Evolutionary conservation across 2,888 invertebrate genomes (phyloP), one percentile per base, ranked within the genome.

Genomic region (Allacma fusca): DNA sequence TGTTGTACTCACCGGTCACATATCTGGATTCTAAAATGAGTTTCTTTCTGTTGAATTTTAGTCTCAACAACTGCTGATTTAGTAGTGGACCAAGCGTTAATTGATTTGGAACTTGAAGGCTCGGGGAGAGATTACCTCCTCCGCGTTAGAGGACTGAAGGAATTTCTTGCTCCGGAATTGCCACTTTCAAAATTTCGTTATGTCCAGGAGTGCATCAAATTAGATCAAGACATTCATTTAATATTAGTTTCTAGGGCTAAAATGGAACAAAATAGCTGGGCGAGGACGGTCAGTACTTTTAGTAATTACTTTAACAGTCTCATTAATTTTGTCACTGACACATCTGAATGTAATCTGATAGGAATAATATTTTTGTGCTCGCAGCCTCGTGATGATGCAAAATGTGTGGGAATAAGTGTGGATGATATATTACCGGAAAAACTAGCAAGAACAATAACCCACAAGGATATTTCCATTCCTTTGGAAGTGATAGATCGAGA

Each of bases 111-210:
- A 82, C 93, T 92, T 75, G 91, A 91, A 85, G 91, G 91, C 21
- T 90, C 90, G 71, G 91, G 90, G 84, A 88, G 89, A 75, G 91
- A 91, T 85, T 93, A 91, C 87, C 90, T 92, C 85, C 87, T 92
- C 59, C 89, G 95, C 90, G 94, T 96, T 73, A 92, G 92, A 90
- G 96, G 97, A 23, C 90, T 94, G 78, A 91, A 93, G 74, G 97
- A 97, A 87, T 98, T 96, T 88, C 87, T 98, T 44, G 92, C 93
- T 0, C 91, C 94, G 19, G 93, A 94, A 74, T 94, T 94, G 44
- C 90, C 91, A 16, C 89, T 98, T 43, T 92, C 93, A 80, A 95
- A 96, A 86, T 94, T 97, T 86, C 95, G 96, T 86, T 97, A 97
- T 86, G 93, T 97, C 76, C 95, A 97, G 85, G 92, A 93, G 85